Evolutionary conservation across 2,888 invertebrate genomes (phyloP).

Genomic region (Camptogramma bilineatum): DNA sequence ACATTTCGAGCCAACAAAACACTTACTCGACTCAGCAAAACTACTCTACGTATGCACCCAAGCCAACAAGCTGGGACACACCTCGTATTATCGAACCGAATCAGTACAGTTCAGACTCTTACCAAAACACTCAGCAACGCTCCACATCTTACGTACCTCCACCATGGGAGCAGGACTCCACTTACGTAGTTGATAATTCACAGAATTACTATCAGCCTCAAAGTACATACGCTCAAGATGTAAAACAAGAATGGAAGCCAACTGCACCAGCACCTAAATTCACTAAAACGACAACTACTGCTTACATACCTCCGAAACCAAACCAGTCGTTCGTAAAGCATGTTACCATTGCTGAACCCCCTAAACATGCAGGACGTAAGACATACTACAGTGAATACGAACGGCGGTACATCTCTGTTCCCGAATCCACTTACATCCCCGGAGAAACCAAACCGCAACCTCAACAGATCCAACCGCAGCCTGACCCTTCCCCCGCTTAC

Average conservation of each 20-base stretch:
- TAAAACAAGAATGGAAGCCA: slow-evolving; percentile 64
- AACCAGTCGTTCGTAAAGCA: slow-evolving; percentile 79
- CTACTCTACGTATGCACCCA: slow-evolving; percentile 59
- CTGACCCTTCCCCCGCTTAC: slow-evolving; percentile 77
- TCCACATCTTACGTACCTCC: slow-evolving; percentile 78
- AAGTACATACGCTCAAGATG: slow-evolving; percentile 51
- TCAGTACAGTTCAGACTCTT: slow-evolving; percentile 68
- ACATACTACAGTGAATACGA: slow-evolving; percentile 82
- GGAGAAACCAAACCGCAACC: slow-evolving; percentile 73
- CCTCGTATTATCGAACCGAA: slow-evolving; percentile 50
- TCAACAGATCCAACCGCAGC: slow-evolving; percentile 72
- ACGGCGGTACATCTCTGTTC: slow-evolving; percentile 78
- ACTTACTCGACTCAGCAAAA: slow-evolving; percentile 13
- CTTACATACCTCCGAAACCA: slow-evolving; percentile 79
- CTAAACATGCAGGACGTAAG: slow-evolving; percentile 71
- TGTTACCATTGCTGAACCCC: slow-evolving; percentile 58
- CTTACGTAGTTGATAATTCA: slow-evolving; percentile 64
- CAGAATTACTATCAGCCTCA: slow-evolving; percentile 66
- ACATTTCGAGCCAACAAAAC: slow-evolving; percentile 47
- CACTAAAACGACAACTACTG: slow-evolving; percentile 67
- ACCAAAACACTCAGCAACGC: slow-evolving; percentile 68
- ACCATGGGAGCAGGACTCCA: slow-evolving; percentile 79
- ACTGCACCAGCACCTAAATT: slow-evolving; percentile 62
- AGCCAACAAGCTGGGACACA: slow-evolving; percentile 66
- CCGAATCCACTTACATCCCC: slow-evolving; percentile 78